Evolutionary conservation across 2,113 vertebrate genomes (phyloP), one percentile per base, ranked within the genome.

Genomic region (Dicerorhinus sumatrensis): DNA sequence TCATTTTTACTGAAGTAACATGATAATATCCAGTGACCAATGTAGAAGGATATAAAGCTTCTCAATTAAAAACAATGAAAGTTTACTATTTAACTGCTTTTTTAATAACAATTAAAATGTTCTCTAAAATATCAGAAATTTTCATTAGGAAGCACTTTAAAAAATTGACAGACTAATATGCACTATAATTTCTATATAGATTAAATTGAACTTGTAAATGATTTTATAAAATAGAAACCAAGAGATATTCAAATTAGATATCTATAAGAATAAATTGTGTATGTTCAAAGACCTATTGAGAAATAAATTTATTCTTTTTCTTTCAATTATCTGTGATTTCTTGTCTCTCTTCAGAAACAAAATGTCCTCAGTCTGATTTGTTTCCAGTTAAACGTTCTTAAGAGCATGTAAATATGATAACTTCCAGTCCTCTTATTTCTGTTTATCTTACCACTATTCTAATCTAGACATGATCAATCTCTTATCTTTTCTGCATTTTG

Each of bases 151-250:
- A 76, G n/a, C n/a, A 95, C 31, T 89, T 97, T 93, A 46, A 21
- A 93, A 94, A 96, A 96, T 90, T 86, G 39, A 48, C 95, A 92
- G 65, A 56, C 51, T 81, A 46, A 87, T 90, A 90, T 76, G 79
- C 46, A 72, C 39, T 90, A 65, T 97, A 87, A 97, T 96, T 96
- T 96, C 76, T 80, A 81, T 90, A 96, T 91, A 96, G 83, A 94
- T 94, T 95, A 96, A 94, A 94, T 72, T 94, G 90, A 96, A 96
- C 65, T 94, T 94, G 54, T 90, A 97, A 82, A 92, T 83, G 29
- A 93, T 93, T 93, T 94, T 85, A 75, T 86, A 86, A 95, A 91
- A 91, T 91, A 93, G 72, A 94, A 96, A 96, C 33, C 25, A 77
- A 89, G 33, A 91, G 8, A 87, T 95, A 84, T 75, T 89, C 69